phyloP scores from a whole-genome alignment of 2,888 invertebrate species.

The Augochlorella aurata region DNA sequence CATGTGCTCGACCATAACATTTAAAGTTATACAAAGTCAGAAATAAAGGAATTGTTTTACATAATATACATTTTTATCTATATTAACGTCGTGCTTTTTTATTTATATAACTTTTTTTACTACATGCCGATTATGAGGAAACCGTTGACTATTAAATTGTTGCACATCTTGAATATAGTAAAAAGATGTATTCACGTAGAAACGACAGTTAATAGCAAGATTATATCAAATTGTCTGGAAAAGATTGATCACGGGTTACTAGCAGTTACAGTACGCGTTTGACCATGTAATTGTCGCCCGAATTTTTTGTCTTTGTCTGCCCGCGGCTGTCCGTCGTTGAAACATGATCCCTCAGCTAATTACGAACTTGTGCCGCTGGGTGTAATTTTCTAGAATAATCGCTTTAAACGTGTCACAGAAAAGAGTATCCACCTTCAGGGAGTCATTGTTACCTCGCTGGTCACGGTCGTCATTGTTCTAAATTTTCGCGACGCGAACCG shows the following conservation, averaged over 20 bases:
- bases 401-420: slow-evolving; percentile 23
- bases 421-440: slow-evolving; percentile 11
- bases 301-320: background rate
- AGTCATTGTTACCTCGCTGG: slow-evolving; percentile 30
- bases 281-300: background rate
- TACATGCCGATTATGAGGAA: too few species aligned
- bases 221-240: background rate
- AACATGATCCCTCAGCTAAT: slow-evolving; percentile 27
- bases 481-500: slow-evolving; percentile 13
- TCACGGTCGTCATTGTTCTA: slow-evolving; percentile 23
- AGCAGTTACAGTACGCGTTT: background rate
- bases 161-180: too few species aligned
- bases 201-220: background rate
- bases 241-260: background rate
- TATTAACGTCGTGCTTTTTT: too few species aligned
- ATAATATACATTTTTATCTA: too few species aligned
- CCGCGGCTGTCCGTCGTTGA: slow-evolving; percentile 5
- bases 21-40: too few species aligned
- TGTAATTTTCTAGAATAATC: slow-evolving; percentile 33
- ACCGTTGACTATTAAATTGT: too few species aligned
- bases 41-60: too few species aligned
- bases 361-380: background rate
- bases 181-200: background rate
- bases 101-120: too few species aligned
- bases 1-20: too few species aligned